These are phyloP conservation scores for Holcopasites calliopsidis DNA, from an alignment of 1,140 invertebrate species.

Conservation along the genomic window DNA sequence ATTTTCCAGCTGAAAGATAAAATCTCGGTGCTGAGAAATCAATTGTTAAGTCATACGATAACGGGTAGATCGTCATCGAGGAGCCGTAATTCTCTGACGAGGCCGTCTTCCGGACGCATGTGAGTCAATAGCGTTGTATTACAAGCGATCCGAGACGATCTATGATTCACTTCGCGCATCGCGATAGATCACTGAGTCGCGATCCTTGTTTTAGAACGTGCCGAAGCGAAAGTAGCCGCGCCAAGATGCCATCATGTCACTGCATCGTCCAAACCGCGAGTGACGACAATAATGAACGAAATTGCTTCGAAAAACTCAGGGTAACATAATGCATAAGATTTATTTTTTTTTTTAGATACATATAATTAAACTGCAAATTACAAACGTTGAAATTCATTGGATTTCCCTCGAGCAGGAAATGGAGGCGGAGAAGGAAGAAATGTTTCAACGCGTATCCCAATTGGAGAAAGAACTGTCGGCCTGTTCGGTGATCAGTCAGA, in stretches of 20 bases:
- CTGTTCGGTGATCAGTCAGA: constrained; percentile 56
- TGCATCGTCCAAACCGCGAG: constrained; percentile 52
- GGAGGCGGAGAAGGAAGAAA: constrained; percentile 69
- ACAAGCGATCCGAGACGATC: constrained; percentile 27
- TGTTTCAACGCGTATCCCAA: constrained; percentile 65
- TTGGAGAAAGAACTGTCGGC: constrained; percentile 68
- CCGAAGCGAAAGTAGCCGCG: constrained; percentile 71
- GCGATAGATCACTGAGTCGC: constrained; percentile 35
- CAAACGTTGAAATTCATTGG: background rate
- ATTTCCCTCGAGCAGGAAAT: constrained; percentile 61
- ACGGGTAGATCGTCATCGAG: constrained; percentile 67
- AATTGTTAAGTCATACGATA: constrained; percentile 72
- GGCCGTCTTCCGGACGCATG: constrained; percentile 68
- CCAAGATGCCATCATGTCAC: constrained; percentile 67
- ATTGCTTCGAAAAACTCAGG: constrained; percentile 67
- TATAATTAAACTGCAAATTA: background rate
- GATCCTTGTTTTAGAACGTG: constrained; percentile 70
- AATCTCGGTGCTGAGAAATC: constrained; percentile 70
- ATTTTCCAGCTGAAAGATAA: constrained; percentile 74
- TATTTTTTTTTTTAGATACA: no score
- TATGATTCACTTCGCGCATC: constrained; percentile 30
- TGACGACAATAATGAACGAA: constrained; percentile 58
- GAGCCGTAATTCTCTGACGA: constrained; percentile 52
- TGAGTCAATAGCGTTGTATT: constrained; percentile 53
- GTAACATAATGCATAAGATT: constrained; percentile 64